Evolutionary conservation across 2,888 invertebrate genomes (phyloP).

Genomic region (Ormyrus labotus): DNA sequence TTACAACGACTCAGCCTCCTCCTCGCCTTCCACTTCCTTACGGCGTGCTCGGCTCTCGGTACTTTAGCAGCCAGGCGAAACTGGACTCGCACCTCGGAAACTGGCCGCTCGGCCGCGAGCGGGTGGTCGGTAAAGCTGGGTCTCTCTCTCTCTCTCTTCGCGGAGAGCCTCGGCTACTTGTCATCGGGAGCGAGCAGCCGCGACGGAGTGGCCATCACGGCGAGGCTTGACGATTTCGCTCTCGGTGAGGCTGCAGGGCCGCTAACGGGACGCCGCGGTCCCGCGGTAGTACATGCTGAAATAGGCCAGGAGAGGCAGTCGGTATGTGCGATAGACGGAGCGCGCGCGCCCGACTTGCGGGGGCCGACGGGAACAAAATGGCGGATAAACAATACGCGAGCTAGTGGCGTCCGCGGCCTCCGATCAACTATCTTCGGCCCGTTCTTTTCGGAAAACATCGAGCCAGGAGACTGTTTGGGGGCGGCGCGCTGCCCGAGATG

Average conservation of each 20-base stretch:
- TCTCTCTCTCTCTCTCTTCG: slow-evolving; percentile 8
- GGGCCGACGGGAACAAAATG: slow-evolving; percentile 64
- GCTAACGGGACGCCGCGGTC: slow-evolving; percentile 15
- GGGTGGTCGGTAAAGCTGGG: slow-evolving; percentile 43
- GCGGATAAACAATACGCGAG: slow-evolving; percentile 67
- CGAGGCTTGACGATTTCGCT: not conserved
- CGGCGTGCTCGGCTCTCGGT: no score
- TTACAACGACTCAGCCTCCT: no score
- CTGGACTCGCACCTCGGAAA: slow-evolving; percentile 14
- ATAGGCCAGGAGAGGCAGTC: slow-evolving; percentile 60
- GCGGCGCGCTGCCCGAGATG: slow-evolving; percentile 26
- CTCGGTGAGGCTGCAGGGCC: not conserved
- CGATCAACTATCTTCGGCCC: not conserved
- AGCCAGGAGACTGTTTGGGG: slow-evolving; percentile 23
- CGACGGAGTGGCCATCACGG: slow-evolving; percentile 37
- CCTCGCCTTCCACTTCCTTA: no score
- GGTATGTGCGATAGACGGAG: slow-evolving; percentile 57
- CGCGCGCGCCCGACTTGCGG: slow-evolving; percentile 46
- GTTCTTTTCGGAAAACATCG: slow-evolving; percentile 21
- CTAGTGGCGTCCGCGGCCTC: not conserved
- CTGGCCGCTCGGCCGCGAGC: slow-evolving; percentile 35
- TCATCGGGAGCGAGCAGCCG: slow-evolving; percentile 46
- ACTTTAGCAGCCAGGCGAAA: not conserved
- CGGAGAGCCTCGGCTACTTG: slow-evolving; percentile 38
- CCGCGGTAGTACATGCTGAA: slow-evolving; percentile 60